Percentiles rank a stretch among this genome's conserved stretches.
These are phyloP conservation scores for Nemurella pictetii DNA, from an alignment of 2,888 invertebrate species.

Conservation along the genomic window DNA sequence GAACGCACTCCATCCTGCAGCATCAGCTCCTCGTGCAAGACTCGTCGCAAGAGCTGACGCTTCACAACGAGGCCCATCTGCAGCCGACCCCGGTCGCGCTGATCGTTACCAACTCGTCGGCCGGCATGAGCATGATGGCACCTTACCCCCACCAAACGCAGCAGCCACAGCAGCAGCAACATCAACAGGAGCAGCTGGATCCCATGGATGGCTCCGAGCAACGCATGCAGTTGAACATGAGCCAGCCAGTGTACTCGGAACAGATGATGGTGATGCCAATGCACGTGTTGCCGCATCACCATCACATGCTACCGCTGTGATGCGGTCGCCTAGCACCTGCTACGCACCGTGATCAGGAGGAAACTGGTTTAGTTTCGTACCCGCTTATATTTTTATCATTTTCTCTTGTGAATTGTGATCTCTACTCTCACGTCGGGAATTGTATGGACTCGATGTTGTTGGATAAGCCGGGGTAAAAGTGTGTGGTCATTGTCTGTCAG, in stretches of 20 bases:
- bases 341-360: background rate
- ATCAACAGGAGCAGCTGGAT: slow-evolving; percentile 24
- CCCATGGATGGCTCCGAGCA: slow-evolving; percentile 18
- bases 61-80: background rate
- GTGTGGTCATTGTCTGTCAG: too few relatives aligned
- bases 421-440: too few relatives aligned
- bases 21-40: background rate
- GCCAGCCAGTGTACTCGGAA: slow-evolving; percentile 27
- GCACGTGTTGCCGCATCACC: slow-evolving; percentile 19
- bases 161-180: slow-evolving; percentile 30
- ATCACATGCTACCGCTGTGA: slow-evolving; percentile 37
- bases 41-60: background rate
- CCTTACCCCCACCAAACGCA: slow-evolving; percentile 35
- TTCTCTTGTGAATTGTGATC: too few relatives aligned
- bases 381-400: too few relatives aligned
- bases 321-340: background rate
- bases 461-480: too few relatives aligned
- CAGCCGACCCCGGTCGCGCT: slow-evolving; percentile 8
- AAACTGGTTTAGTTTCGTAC: too few relatives aligned
- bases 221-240: background rate
- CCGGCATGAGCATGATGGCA: slow-evolving; percentile 31
- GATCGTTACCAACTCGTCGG: background rate
- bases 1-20: background rate
- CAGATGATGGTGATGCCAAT: slow-evolving; percentile 35
- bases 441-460: too few relatives aligned